Evolutionary conservation across 2,113 vertebrate species (phyloP), one percentile per base, ranked within the genome.

Genomic region (Equus quagga): DNA sequence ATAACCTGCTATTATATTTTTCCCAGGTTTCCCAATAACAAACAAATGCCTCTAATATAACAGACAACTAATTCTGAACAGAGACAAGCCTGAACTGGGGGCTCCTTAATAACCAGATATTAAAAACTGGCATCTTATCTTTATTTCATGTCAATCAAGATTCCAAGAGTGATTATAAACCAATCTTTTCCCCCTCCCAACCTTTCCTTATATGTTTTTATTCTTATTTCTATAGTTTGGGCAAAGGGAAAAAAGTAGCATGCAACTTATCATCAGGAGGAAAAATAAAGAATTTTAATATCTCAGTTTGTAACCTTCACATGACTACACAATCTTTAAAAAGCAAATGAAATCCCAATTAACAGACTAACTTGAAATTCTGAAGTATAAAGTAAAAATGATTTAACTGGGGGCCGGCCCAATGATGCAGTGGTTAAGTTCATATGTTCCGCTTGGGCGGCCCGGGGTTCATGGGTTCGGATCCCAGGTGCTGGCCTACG

Each of bases 301-400:
- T 6, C n/a, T 75, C 6, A 65, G 46, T 75, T 54, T 88, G 5
- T 69, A 89, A 86, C 9, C 44, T 88, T 89, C 23, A 41, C 3
- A 18, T 60, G 10, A 65, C 54, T 80, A 92, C 2, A 36, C 31
- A 56, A 58, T 79, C 88, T 94, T 58, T 64, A 0, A 92, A 95
- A 92, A 95, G 82, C 93, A 97, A 98, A 95, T 81, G 91, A 23
- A 96, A 93, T 93, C 24, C 36, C 56, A 93, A 56, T 46, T 69
- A 91, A 85, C 36, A 85, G 18, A 64, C 41, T 49, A 92, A 83
- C 36, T 82, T 76, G 51, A 98, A 97, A 98, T 91, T 96, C 79
- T 86, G 72, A 98, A 98, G 2, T 9, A 80, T 96, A 67, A 96
- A 75, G 64, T 86, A 98, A 97, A 98, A 98, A 97, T 93, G 80